These are phyloP conservation scores for Halcyon chelicuti DNA, from an alignment of 2,797 vertebrate species.

Conservation along the genomic window DNA sequence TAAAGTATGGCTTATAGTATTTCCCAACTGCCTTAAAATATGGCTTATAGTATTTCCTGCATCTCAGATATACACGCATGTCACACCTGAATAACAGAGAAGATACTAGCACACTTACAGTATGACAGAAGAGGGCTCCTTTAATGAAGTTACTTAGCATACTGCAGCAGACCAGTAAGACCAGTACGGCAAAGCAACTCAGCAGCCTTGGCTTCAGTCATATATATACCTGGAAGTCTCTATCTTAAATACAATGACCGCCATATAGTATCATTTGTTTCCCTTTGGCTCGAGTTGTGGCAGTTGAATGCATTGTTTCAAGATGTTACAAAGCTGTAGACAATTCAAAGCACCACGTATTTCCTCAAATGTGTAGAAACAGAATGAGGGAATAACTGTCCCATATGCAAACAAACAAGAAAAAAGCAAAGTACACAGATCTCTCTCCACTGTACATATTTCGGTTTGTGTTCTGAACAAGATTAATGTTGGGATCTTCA, in stretches of 20 bases:
- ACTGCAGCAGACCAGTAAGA: background rate
- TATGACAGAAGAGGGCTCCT: background rate
- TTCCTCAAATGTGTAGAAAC: background rate
- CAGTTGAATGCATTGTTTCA: background rate
- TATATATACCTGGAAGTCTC: background rate
- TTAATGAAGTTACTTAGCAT: background rate
- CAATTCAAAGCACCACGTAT: background rate
- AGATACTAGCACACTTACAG: background rate
- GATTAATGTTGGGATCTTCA: background rate
- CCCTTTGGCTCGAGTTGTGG: background rate
- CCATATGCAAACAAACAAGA: background rate
- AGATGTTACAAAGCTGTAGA: background rate
- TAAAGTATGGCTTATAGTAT: background rate
- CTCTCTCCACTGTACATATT: background rate
- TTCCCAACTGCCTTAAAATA: background rate
- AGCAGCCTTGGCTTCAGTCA: background rate
- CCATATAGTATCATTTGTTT: background rate
- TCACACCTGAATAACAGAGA: background rate
- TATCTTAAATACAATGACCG: background rate
- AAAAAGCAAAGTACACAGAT: background rate
- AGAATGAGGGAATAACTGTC: background rate
- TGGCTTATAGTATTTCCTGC: background rate
- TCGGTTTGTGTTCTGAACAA: fast-evolving
- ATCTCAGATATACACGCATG: background rate
- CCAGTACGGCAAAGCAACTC: background rate